phyloP scores from a whole-genome alignment of 2,113 vertebrate genomes.

The Crypturellus undulatus region DNA sequence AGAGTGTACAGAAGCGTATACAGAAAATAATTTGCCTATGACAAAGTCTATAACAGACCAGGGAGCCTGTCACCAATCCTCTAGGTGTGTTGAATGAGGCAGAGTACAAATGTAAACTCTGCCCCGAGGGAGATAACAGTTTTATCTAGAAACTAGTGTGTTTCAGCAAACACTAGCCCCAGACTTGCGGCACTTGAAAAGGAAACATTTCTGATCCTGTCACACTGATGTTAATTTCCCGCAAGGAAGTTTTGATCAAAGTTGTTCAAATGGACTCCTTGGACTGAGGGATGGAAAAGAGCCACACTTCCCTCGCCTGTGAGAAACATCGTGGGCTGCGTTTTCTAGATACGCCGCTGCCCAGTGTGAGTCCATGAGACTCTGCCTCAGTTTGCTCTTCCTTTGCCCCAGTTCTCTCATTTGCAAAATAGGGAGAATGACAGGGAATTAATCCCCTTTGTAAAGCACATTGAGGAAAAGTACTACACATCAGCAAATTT shows the following conservation, averaged over 20 bases:
- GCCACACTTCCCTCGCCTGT: neutral
- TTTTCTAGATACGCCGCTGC: neutral
- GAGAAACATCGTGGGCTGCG: neutral
- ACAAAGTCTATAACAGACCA: neutral
- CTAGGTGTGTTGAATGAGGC: neutral
- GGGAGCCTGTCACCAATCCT: neutral
- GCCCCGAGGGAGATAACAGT: neutral
- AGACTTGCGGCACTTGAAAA: neutral
- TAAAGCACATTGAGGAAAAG: neutral
- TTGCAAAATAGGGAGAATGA: neutral
- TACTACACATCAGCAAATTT: accelerated
- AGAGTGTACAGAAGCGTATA: neutral
- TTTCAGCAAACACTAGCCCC: neutral
- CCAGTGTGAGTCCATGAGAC: neutral
- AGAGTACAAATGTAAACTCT: neutral
- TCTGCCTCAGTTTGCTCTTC: neutral
- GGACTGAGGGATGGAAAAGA: neutral
- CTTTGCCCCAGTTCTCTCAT: neutral
- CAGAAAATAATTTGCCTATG: neutral
- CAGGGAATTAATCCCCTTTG: neutral
- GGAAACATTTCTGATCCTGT: neutral
- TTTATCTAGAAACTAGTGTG: neutral
- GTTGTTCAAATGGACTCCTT: neutral
- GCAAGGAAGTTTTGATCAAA: neutral
- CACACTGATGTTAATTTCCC: neutral